Evolutionary conservation across 2,888 invertebrate species (phyloP).

Genomic region (Pyrochroa serraticornis): DNA sequence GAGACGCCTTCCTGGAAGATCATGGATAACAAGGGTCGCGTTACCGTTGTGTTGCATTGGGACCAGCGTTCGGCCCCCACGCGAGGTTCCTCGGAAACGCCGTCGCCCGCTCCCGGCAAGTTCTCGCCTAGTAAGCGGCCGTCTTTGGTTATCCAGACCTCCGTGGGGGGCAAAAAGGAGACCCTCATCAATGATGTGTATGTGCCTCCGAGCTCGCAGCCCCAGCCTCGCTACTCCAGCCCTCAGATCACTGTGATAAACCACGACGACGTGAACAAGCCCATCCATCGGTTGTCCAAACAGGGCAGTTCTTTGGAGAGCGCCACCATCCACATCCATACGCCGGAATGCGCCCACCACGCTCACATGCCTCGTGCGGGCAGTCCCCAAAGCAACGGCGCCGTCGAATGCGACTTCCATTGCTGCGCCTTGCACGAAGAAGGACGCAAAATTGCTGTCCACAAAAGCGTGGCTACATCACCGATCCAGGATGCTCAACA

Average conservation of each 20-base stretch:
- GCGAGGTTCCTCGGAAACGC: conserved; percentile 62
- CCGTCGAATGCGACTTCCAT: conserved; percentile 90
- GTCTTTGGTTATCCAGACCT: conserved; percentile 75
- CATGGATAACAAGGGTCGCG: conserved; percentile 97
- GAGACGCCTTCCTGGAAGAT: conserved; percentile 98
- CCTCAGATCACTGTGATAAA: conserved; percentile 94
- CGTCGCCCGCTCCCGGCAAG: conserved; percentile 59
- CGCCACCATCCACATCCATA: conserved; percentile 80
- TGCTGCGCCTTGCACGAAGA: conserved; percentile 95
- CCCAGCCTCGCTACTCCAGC: conserved; percentile 58
- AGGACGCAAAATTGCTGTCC: conserved; percentile 88
- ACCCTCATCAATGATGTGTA: conserved; percentile 68
- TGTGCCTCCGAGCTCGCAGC: conserved; percentile 48
- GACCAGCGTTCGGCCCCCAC: conserved; percentile 77
- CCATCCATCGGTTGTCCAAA: conserved; percentile 59
- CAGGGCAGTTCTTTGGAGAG: conserved; percentile 73
- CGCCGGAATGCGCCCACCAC: conserved; percentile 80
- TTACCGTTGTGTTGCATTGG: conserved; percentile 96
- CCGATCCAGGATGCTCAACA: conserved; percentile 74
- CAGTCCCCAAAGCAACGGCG: conserved; percentile 66
- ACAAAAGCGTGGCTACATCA: conserved; percentile 91
- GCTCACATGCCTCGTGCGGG: conserved; percentile 69
- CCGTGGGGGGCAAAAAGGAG: conserved; percentile 70
- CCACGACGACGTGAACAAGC: conserved; percentile 77
- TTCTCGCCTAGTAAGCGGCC: conserved; percentile 68